Evolutionary conservation across 1,140 invertebrate genomes (phyloP).

Genomic region (Neodiprion virginianus): DNA sequence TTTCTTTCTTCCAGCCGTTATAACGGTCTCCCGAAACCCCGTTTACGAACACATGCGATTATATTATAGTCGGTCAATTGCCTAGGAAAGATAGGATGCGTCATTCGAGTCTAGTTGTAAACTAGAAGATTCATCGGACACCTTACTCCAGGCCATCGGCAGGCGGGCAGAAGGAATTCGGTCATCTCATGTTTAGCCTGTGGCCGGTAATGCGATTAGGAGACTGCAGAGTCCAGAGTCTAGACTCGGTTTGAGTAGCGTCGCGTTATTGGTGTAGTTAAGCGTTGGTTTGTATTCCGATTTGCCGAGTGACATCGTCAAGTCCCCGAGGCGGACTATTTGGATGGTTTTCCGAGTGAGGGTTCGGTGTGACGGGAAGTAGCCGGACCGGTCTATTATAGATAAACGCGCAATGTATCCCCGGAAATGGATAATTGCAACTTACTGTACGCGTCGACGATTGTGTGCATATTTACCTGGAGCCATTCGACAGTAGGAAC

Average conservation of each 20-base stretch:
- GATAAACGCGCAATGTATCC: neutral
- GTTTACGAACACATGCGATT: no score
- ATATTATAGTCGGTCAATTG: no score
- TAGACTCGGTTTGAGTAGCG: neutral
- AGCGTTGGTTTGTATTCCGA: neutral
- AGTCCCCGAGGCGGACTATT: neutral
- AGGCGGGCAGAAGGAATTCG: no score
- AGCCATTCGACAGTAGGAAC: conserved; percentile 56
- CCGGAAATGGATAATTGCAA: conserved; percentile 1
- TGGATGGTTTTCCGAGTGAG: neutral
- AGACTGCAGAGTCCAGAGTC: neutral
- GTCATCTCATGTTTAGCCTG: no score
- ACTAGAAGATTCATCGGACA: no score
- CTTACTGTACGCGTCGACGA: neutral
- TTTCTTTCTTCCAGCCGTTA: no score
- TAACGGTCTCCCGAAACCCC: no score
- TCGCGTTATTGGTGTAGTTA: neutral
- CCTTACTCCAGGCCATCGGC: no score
- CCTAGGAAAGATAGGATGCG: no score
- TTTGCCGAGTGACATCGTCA: neutral
- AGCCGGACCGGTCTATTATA: neutral
- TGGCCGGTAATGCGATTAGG: neutral
- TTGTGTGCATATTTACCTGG: conserved; percentile 44
- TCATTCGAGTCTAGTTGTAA: no score
- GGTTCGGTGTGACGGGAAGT: neutral